Evolutionary conservation across 2,888 invertebrate species (phyloP), one percentile per base, ranked within the genome.

Genomic region (Andricus curvator): DNA sequence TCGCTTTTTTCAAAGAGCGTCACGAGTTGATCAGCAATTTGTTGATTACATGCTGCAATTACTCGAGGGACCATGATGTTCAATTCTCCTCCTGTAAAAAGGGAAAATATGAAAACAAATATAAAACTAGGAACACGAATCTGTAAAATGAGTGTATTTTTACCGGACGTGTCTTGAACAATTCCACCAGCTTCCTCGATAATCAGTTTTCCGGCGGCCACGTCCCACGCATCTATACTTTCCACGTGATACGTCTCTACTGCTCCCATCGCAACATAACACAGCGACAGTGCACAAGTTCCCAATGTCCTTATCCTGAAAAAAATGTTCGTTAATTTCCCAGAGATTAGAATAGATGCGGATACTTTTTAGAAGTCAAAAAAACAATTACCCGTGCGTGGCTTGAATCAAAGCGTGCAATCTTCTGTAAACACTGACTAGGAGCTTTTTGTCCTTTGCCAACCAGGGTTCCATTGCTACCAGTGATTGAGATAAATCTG

Each of bases 141-240:
- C 66, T 62, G 20, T 4, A 29, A 29, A 13, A 68, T 41, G 13
- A 41, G 13, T 78, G 17, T 83, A 48, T 76, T 77, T 70, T 83
- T 85, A 94, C 95, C 96, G 84, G 93, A 93, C 17, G 96, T 95
- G 88, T 96, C 96, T 77, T 94, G 93, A 22, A 96, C 94, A 80
- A 93, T 91, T 65, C 96, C 97, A n/a, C 97, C 97, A 77, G 97
- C 97, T 93, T 97, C 97, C 79, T 93, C 93, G 29, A 96, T 93
- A 84, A 97, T 96, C 60, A 97, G 90, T 78, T 94, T 95, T 1
- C 96, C 96, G 17, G 96, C 97, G 44, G 96, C 95, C 41, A 96
- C 95, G 90, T 97, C 97, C 97, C 97, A 97, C 51, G 95, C 94
- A 86, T 96, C 95, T 77, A 97, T 93, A 83, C 96, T 96, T 89